These are phyloP conservation scores for Leptinotarsa undecemlineata DNA, from an alignment of 1,140 invertebrate species.

Conservation along the genomic window DNA sequence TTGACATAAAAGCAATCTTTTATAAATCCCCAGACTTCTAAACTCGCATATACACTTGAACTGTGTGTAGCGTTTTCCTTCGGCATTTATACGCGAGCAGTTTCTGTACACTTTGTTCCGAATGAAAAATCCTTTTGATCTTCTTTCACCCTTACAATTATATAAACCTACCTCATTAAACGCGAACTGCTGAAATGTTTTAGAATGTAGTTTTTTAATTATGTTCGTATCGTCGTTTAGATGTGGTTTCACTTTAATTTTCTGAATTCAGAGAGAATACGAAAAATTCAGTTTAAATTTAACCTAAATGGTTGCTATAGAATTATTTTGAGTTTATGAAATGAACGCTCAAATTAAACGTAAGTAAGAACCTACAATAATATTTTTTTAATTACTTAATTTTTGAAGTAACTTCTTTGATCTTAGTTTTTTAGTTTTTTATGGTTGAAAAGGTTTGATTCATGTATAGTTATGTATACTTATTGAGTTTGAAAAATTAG, in stretches of 20 bases:
- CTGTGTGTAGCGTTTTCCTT: conserved; percentile 30
- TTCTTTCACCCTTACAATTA: conserved; percentile 30
- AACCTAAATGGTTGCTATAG: too few species aligned
- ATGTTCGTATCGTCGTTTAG: not conserved
- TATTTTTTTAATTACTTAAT: too few species aligned
- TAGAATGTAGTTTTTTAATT: conserved; percentile 7
- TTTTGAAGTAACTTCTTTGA: too few species aligned
- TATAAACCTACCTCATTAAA: conserved; percentile 34
- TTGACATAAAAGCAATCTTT: conserved; percentile 35
- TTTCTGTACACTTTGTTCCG: conserved; percentile 10
- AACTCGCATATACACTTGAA: conserved; percentile 25
- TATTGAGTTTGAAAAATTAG: too few species aligned
- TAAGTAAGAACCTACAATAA: too few species aligned
- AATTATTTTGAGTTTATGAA: too few species aligned
- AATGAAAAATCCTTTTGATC: conserved; percentile 39
- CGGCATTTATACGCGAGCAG: conserved; percentile 16
- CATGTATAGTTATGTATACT: too few species aligned
- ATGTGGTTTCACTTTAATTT: conserved; percentile 1
- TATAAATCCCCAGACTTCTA: conserved; percentile 29
- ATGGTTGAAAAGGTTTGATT: too few species aligned
- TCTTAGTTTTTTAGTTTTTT: too few species aligned
- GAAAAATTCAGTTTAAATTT: too few species aligned
- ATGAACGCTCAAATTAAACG: too few species aligned
- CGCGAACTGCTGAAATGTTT: conserved; percentile 3
- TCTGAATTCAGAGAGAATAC: too few species aligned